phyloP scores from a whole-genome alignment of 92 coral and sea anemone species.

The Pocillopora grandis region DNA sequence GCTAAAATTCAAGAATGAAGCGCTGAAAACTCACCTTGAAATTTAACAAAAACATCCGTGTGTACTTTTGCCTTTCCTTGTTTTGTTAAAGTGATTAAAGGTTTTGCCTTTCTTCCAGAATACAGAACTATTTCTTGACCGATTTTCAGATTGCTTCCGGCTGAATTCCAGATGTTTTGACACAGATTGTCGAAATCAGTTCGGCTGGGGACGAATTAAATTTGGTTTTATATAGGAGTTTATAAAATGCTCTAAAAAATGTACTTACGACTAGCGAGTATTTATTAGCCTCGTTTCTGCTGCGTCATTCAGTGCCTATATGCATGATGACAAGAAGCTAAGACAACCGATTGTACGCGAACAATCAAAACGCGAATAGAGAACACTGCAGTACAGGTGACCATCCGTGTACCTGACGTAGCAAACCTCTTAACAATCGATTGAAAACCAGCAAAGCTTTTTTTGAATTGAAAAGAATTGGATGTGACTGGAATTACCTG shows the following conservation, averaged over 20 bases:
- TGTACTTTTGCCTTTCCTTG: slow-evolving; percentile 18
- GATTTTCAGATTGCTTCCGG: slow-evolving; percentile 17
- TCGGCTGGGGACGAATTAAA: not conserved
- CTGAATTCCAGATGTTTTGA: slow-evolving; percentile 35
- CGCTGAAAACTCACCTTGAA: slow-evolving; percentile 13
- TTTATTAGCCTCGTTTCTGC: no score
- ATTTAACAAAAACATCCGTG: slow-evolving; percentile 22
- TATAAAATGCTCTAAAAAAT: not conserved
- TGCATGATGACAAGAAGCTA: no score
- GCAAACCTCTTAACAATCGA: no score
- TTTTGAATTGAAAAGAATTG: no score
- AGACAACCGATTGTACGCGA: no score
- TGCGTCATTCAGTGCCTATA: no score
- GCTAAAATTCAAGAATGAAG: not conserved
- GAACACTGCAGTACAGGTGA: no score
- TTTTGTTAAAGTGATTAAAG: slow-evolving; percentile 12
- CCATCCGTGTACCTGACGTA: no score
- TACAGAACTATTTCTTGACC: slow-evolving; percentile 27
- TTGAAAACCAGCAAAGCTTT: no score
- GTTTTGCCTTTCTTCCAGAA: slow-evolving; percentile 2
- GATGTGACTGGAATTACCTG: no score
- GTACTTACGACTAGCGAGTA: not conserved
- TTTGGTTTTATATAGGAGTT: not conserved
- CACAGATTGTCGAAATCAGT: slow-evolving; percentile 32
- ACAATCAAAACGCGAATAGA: no score